A percentile compares a stretch with the other conserved stretches of the same genome.
These are phyloP conservation scores for Caranx ignobilis DNA, from an alignment of 2,113 vertebrate genomes.

Conservation along the genomic window DNA sequence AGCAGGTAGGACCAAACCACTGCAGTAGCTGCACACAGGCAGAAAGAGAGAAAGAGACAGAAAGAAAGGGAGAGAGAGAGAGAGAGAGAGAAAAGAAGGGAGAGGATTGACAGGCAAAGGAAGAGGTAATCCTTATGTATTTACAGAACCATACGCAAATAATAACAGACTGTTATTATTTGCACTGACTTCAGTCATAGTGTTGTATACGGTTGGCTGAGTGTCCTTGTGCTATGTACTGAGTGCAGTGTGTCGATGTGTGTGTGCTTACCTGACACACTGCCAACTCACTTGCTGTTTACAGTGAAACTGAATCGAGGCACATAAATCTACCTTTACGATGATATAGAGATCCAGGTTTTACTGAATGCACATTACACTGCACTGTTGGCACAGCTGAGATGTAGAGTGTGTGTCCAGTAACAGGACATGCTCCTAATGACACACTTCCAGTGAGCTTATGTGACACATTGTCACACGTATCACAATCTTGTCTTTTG, in stretches of 20 bases:
- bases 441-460: not conserved
- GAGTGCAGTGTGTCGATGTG: not conserved
- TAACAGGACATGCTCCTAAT: not conserved
- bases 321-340: not conserved
- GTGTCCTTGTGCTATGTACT: conserved; percentile 24
- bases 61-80: conserved; percentile 9
- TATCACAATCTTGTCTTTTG: not conserved
- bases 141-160: conserved; percentile 46
- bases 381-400: not conserved
- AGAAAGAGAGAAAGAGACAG: conserved; percentile 14
- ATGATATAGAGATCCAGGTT: not conserved
- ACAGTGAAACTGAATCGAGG: not conserved
- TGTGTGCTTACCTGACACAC: not conserved
- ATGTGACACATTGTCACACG: not conserved
- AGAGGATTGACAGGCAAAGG: conserved; percentile 37
- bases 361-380: not conserved
- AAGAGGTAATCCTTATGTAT: conserved; percentile 48
- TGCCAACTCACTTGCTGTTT: conserved; percentile 12
- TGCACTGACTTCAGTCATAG: conserved; percentile 25
- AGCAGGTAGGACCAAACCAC: conserved; percentile 77
- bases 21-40: conserved; percentile 66
- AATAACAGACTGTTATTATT: conserved; percentile 49
- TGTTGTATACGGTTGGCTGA: not conserved
- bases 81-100: conserved; percentile 18
- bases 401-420: not conserved